A percentile compares a stretch with the other conserved stretches of the same genome.
phyloP scores from a whole-genome alignment of 2,888 invertebrate genomes.

The Lasius fuliginosus region DNA sequence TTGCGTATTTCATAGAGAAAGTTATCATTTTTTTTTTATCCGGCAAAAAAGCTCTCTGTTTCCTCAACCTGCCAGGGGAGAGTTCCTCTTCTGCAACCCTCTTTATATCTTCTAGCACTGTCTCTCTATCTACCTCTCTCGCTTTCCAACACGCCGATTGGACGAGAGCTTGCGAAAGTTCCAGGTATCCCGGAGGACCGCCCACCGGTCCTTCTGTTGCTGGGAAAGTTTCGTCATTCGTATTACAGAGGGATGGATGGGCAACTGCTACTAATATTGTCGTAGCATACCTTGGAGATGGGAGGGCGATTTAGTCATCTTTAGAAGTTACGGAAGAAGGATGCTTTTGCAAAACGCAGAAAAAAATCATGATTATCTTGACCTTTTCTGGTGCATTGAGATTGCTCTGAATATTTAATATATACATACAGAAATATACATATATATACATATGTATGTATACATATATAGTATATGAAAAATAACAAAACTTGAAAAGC shows the following conservation, averaged over 20 bases:
- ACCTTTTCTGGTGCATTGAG: not conserved
- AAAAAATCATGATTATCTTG: not conserved
- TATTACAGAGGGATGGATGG: slow-evolving; percentile 54
- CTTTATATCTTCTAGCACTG: slow-evolving; percentile 44
- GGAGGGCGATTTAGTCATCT: not conserved
- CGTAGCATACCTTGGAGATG: slow-evolving; percentile 33
- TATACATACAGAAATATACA: not conserved
- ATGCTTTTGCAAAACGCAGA: not conserved
- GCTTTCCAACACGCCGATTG: slow-evolving; percentile 78
- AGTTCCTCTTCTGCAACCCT: slow-evolving; percentile 14
- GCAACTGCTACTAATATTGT: slow-evolving; percentile 58
- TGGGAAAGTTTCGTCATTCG: slow-evolving; percentile 81
- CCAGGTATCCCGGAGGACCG: slow-evolving; percentile 82
- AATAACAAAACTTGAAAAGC: not conserved
- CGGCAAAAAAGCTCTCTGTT: slow-evolving; percentile 36
- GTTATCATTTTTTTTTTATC: slow-evolving; percentile 76
- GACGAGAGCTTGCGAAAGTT: slow-evolving; percentile 83
- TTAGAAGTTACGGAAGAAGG: not conserved
- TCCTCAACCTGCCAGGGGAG: not conserved
- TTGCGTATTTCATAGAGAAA: slow-evolving; percentile 74
- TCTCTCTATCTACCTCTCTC: slow-evolving; percentile 56
- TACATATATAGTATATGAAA: not conserved
- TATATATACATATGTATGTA: too few relatives aligned
- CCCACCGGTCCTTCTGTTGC: slow-evolving; percentile 79
- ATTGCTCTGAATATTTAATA: not conserved